phyloP scores from a whole-genome alignment of 2,888 invertebrate species.

The Cremastobaeus sp. region DNA sequence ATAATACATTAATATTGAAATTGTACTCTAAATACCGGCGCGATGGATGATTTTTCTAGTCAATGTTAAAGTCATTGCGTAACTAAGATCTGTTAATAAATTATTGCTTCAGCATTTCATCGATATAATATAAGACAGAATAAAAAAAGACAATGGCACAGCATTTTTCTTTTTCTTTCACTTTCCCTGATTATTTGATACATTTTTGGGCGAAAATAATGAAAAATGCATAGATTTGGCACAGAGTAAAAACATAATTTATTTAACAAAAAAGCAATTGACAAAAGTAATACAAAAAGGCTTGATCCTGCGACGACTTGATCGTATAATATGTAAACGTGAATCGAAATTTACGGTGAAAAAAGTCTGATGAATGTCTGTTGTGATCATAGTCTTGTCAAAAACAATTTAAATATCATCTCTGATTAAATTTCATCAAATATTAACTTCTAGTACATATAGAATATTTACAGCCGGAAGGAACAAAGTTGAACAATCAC shows the following conservation, averaged over 20 bases:
- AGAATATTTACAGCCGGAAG: slow-evolving; percentile 35
- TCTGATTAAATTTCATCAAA: slow-evolving; percentile 37
- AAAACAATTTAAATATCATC: slow-evolving; percentile 46
- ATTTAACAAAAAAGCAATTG: slow-evolving; percentile 53
- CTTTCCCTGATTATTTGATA: no score
- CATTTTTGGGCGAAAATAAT: no score
- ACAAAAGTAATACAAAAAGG: slow-evolving; percentile 51
- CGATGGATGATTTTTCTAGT: slow-evolving; percentile 24
- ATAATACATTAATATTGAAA: no score
- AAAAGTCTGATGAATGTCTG: slow-evolving; percentile 35
- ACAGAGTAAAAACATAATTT: slow-evolving; percentile 51
- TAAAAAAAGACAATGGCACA: no score
- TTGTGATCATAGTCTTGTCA: slow-evolving; percentile 46
- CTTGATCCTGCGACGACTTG: slow-evolving; percentile 32
- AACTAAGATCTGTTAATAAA: slow-evolving; percentile 21
- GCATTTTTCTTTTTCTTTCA: no score
- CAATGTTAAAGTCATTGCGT: slow-evolving; percentile 15
- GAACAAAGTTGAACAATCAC: slow-evolving; percentile 17
- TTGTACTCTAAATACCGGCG: no score
- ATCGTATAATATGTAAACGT: slow-evolving; percentile 45
- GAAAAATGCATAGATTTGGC: no score
- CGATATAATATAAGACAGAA: no score
- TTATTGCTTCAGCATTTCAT: slow-evolving; percentile 25
- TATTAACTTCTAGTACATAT: slow-evolving; percentile 17
- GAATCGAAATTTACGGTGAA: slow-evolving; percentile 44